phyloP scores from a whole-genome alignment of 2,797 vertebrate genomes.

The Amazona finschi region DNA sequence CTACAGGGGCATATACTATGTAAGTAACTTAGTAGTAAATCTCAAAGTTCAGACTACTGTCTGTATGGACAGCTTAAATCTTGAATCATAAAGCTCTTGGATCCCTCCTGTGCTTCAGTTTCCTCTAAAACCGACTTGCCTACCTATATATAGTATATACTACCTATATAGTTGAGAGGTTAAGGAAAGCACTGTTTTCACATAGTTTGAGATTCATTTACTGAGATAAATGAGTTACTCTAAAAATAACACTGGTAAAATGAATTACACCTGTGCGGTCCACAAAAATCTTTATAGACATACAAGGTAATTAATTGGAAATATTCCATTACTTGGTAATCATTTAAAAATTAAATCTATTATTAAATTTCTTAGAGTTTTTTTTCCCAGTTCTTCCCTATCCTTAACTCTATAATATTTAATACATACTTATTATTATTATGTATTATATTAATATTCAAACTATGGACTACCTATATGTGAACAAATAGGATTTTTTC shows the following conservation, averaged over 20 bases:
- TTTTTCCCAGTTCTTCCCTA: background rate
- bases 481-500: background rate
- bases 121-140: background rate
- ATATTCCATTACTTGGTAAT: background rate
- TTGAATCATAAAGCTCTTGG: background rate
- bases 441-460: background rate
- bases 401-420: background rate
- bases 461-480: background rate
- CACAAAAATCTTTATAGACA: background rate
- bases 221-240: background rate
- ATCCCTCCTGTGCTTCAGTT: background rate
- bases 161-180: accelerated
- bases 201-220: background rate
- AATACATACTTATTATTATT: background rate
- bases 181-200: background rate
- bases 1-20: background rate
- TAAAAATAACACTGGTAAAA: background rate
- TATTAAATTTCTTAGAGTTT: background rate
- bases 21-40: background rate
- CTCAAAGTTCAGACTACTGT: background rate
- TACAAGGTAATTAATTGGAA: background rate
- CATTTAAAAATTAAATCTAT: background rate
- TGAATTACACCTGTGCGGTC: background rate
- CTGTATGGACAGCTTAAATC: background rate
- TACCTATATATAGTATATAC: background rate